Percentiles rank a stretch among this genome's conserved stretches.
Evolutionary conservation across 2,888 invertebrate species (phyloP).

Genomic region (Coenonympha glycerion): DNA sequence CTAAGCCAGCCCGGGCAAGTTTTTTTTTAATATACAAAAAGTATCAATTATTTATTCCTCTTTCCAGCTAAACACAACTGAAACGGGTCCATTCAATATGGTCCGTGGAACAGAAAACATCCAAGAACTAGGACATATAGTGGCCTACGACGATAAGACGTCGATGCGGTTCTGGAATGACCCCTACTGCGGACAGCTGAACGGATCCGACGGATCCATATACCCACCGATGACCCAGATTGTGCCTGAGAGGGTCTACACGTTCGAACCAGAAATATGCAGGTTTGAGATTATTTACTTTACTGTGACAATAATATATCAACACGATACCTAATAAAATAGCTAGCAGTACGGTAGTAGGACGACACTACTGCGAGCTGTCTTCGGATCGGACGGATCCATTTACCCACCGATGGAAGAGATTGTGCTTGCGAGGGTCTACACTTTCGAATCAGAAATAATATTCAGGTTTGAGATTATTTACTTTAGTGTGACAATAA

Average conservation of each 20-base stretch:
- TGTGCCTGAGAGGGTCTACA: conserved; percentile 53
- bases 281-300: too few species aligned
- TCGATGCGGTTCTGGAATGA: conserved; percentile 54
- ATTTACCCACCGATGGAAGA: too few species aligned
- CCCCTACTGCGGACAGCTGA: conserved; percentile 68
- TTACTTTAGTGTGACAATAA: too few species aligned
- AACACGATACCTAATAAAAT: too few species aligned
- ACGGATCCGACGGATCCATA: conserved; percentile 74
- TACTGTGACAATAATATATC: too few species aligned
- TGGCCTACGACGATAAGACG: conserved; percentile 56
- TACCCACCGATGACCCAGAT: conserved; percentile 67
- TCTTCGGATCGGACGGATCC: too few species aligned
- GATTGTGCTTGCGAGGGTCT: too few species aligned
- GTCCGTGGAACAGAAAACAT: conserved; percentile 70
- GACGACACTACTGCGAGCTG: too few species aligned
- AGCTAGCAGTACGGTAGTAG: too few species aligned
- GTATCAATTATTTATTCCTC: not conserved
- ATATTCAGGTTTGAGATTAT: conserved; percentile 76
- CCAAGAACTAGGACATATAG: conserved; percentile 64
- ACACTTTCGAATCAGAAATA: too few species aligned
- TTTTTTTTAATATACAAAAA: too few species aligned
- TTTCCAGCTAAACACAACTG: conserved; percentile 69
- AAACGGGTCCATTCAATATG: conserved; percentile 73
- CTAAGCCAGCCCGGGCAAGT: too few species aligned
- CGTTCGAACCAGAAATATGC: conserved; percentile 76